Base-by-base conservation (phyloP, 2,113 vertebrate genomes). In the Podiceps cristatus region DNA sequence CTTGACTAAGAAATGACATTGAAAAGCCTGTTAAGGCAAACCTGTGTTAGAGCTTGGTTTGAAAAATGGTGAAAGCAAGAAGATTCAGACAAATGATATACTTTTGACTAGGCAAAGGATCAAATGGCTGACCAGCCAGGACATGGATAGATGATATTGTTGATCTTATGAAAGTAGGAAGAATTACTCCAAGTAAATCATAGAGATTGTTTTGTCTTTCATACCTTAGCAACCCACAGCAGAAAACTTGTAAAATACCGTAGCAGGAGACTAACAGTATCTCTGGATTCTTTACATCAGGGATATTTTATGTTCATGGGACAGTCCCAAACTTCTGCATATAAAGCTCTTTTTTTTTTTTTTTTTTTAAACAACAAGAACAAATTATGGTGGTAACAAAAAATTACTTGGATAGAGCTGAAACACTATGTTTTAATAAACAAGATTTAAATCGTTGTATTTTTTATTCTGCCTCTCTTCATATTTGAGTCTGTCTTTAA, bases 21-120 rank as follows among this genome's bases (percentile, higher is more conserved):
- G 50, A 77, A 93, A 97, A 68, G 3, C n/a, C 80, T 88, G 59
- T 95, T 84, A 84, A 78, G 29, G 40, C 40, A 95, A 96, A 88
- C 12, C 18, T 78, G 8, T 31, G 8, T 71, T 78, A 85, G 37
- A 88, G 16, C 10, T 55, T 91, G 13, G 18, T 67, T 71, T 86
- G 79, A 93, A 95, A 92, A 93, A 95, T 33, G 20, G 9, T 1
- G 1, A 67, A 90, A 91, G 18, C 11, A 67, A 84, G 59, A 88
- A 84, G 59, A 78, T 66, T 93, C n/a, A 84, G 56, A 72, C 18
- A 90, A 79, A 81, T 78, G 1, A 80, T 64, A 40, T 56, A 66
- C 3, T 63, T 94, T 88, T 86, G 47, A 40, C 52, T 52, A 67
- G 14, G 44, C 60, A 80, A 88, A 84, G 55, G 44, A 68, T 81